Conservation (phyloP, 2,888 invertebrate species). For the Perizoma affinitatum region DNA sequence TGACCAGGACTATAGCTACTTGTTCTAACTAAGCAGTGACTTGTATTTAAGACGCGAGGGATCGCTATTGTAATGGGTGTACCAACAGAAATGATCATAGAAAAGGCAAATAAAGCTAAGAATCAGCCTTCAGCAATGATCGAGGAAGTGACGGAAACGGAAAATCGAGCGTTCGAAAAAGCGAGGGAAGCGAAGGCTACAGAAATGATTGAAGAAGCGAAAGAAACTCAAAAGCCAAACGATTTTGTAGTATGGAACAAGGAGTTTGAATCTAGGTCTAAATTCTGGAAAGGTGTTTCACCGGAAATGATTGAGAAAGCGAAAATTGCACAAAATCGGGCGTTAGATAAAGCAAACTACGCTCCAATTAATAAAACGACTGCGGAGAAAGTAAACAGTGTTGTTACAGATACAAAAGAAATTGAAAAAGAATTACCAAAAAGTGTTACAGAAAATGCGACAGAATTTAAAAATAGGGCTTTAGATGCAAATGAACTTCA, state of each 20-base stretch:
- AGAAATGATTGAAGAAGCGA: slow-evolving; percentile 3
- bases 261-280: slow-evolving; percentile 16
- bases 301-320: not conserved
- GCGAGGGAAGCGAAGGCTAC: slow-evolving; percentile 10
- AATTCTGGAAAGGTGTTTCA: slow-evolving; percentile 18
- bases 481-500: no score
- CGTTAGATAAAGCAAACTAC: no score
- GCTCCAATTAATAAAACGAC: no score
- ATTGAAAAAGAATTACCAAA: no score
- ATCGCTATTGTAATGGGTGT: not conserved
- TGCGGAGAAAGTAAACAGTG: no score
- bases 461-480: no score
- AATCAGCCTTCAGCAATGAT: slow-evolving; percentile 3
- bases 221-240: not conserved
- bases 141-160: not conserved
- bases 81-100: slow-evolving; percentile 13
- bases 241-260: slow-evolving; percentile 14
- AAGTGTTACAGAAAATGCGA: no score
- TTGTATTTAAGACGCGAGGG: no score
- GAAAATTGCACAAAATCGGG: not conserved
- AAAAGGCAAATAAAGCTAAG: slow-evolving; percentile 13
- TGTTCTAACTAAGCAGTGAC: no score
- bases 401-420: no score
- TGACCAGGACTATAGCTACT: no score
- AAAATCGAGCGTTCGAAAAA: slow-evolving; percentile 5